phyloP scores from a whole-genome alignment of 2,113 vertebrate genomes.

The Steatornis caripensis region DNA sequence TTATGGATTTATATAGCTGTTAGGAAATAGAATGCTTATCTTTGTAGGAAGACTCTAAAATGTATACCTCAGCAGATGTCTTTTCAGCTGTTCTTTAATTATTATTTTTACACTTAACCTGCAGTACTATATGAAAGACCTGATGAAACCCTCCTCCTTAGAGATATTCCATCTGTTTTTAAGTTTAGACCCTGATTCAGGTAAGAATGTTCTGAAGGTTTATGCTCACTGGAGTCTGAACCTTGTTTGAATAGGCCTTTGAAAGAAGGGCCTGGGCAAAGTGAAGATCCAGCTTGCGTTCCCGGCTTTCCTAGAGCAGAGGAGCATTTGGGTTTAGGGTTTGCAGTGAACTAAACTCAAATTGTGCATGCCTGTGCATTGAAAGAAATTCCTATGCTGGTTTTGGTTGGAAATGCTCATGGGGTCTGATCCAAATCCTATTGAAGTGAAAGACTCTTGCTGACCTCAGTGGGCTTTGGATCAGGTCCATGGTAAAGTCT shows the following conservation, averaged over 20 bases:
- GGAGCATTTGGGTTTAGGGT: background rate
- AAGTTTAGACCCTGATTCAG: background rate
- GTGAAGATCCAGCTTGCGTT: background rate
- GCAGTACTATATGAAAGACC: background rate
- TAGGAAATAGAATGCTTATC: conserved; percentile 55
- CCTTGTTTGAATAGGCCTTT: background rate
- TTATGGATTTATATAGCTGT: conserved; percentile 61
- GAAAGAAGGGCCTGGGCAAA: background rate
- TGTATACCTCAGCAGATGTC: conserved; percentile 36
- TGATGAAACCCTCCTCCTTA: background rate
- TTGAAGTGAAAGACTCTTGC: conserved; percentile 45
- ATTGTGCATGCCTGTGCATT: conserved; percentile 35
- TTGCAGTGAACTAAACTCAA: conserved; percentile 15
- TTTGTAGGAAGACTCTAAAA: conserved; percentile 57
- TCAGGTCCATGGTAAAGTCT: conserved; percentile 41
- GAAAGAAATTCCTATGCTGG: conserved; percentile 31
- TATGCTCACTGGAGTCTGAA: background rate
- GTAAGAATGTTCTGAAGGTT: background rate
- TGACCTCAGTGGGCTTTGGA: conserved; percentile 64
- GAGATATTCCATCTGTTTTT: background rate
- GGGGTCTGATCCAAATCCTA: conserved; percentile 38
- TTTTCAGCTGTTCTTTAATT: conserved; percentile 47
- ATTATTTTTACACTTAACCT: conserved; percentile 6
- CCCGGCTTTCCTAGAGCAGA: background rate
- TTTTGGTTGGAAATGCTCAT: conserved; percentile 53